These are phyloP conservation scores for Daubentonia madagascariensis DNA, from an alignment of 2,113 vertebrate genomes.

Conservation along the genomic window DNA sequence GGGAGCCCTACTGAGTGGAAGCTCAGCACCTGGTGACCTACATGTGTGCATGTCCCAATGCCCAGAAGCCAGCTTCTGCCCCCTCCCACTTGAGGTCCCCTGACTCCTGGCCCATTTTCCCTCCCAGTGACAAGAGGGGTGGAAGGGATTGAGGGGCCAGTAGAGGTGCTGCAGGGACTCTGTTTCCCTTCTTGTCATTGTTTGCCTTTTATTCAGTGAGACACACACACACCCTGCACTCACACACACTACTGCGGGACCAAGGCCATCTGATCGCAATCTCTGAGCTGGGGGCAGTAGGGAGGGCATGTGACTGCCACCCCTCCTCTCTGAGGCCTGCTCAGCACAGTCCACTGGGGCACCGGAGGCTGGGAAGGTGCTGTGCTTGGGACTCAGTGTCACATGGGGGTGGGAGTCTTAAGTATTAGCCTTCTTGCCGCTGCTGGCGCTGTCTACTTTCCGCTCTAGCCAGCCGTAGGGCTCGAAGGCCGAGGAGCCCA, in stretches of 20 bases:
- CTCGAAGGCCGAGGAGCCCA: slow-evolving; percentile 93
- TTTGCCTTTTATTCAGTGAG: slow-evolving; percentile 47
- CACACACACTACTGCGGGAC: slow-evolving; percentile 20
- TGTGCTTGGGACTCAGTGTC: slow-evolving; percentile 6
- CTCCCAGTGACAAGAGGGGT: background rate
- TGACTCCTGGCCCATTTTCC: background rate
- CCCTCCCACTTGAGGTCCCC: background rate
- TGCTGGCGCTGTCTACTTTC: slow-evolving; percentile 82
- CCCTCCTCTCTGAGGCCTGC: background rate
- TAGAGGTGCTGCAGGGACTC: background rate
- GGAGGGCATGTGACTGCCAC: background rate
- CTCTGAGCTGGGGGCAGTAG: slow-evolving; percentile 5
- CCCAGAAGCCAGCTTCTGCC: background rate
- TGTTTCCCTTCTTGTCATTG: background rate
- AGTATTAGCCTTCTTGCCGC: slow-evolving; percentile 87
- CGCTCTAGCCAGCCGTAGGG: slow-evolving; percentile 91
- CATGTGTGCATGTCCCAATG: rapidly evolving
- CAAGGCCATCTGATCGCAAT: background rate
- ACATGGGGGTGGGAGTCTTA: slow-evolving; percentile 51
- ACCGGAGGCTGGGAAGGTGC: background rate
- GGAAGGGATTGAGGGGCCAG: background rate
- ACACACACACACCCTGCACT: background rate
- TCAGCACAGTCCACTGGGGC: background rate
- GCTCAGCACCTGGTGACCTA: no score
- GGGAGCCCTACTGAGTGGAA: background rate